Base-by-base conservation (phyloP, 2,888 invertebrate genomes). In the Bibio marci region DNA sequence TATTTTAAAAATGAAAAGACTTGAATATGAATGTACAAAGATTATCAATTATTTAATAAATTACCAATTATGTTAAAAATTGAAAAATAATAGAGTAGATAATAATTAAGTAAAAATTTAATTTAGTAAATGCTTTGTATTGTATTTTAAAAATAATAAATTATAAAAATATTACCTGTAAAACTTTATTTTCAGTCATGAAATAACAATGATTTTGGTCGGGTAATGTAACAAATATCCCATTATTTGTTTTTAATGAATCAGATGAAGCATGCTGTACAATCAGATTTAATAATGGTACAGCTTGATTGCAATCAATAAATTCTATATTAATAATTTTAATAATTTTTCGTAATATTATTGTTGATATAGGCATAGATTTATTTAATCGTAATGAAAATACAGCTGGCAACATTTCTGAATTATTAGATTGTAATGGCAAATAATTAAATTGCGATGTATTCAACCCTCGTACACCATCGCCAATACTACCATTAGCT, bases 181-280 rank as follows among this genome's bases (percentile, higher is more conserved):
- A 64, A 22, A 70, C 72, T 45, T 73, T 73, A 45, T 78, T 77
- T 56, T 87, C 85, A 19, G 88, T 88, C 65, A 94, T 72, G 60
- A 87, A 90, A 61, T 91, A 95, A 55, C 90, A 88, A 56, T 95
- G 94, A 41, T 78, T 80, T 57, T 94, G 92, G 56, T 91, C 92
- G 0, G 92, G 88, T 35, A 95, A 64, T 41, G 79, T 81, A 55
- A 92, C 90, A 69, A 81, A 87, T 13, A 91, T 66, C 40, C 87
- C 88, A 53, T 78, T 82, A 51, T 76, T 76, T 39, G 74, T 73
- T 51, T 76, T 76, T 51, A 80, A 66, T 47, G 77, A 71, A 43
- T 77, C 81, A 47, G 76, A 75, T 43, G 86, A 82, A 0, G 79
- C 69, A 47, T 80, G 78, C 46, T 80, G 78, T 3, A 85, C 76